These are phyloP conservation scores for Pollenia labialis DNA, from an alignment of 2,888 invertebrate genomes.

Conservation along the genomic window DNA sequence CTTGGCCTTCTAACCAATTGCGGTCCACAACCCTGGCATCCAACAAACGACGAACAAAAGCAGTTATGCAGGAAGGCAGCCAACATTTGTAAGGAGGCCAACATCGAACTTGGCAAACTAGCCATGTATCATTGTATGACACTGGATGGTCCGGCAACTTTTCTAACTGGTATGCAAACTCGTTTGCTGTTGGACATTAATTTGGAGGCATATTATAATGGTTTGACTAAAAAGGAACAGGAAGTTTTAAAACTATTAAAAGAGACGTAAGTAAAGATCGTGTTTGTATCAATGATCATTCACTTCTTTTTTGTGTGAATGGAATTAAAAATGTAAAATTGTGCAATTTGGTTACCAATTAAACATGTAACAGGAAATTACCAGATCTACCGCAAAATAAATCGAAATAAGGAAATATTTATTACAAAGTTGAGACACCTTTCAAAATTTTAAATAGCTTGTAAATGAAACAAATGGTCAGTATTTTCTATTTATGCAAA, in stretches of 20 bases:
- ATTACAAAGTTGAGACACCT: too few relatives aligned
- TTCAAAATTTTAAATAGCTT: too few relatives aligned
- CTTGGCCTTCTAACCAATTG: slow-evolving; percentile 92
- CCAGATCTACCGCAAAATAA: too few relatives aligned
- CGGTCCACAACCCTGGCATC: slow-evolving; percentile 93
- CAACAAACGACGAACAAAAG: slow-evolving; percentile 86
- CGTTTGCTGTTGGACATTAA: slow-evolving; percentile 87
- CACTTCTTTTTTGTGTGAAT: background rate
- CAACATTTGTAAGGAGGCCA: slow-evolving; percentile 87
- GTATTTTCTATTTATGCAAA: too few relatives aligned
- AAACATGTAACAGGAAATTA: slow-evolving; percentile 68
- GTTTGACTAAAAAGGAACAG: slow-evolving; percentile 88
- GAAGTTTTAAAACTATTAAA: slow-evolving; percentile 87
- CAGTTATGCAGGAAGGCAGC: slow-evolving; percentile 85
- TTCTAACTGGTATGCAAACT: slow-evolving; percentile 91
- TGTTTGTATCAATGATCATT: background rate
- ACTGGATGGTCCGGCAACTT: slow-evolving; percentile 88
- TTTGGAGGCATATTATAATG: slow-evolving; percentile 87
- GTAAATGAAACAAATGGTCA: too few relatives aligned
- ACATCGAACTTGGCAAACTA: slow-evolving; percentile 89
- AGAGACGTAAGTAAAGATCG: slow-evolving; percentile 85
- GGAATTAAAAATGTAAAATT: slow-evolving; percentile 73
- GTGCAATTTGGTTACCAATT: slow-evolving; percentile 81
- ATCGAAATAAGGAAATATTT: too few relatives aligned
- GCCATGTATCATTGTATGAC: slow-evolving; percentile 88